A percentile compares a stretch with the other conserved stretches of the same genome.
Evolutionary conservation across 2,113 vertebrate species (phyloP).

Genomic region (Tapirus terrestris): DNA sequence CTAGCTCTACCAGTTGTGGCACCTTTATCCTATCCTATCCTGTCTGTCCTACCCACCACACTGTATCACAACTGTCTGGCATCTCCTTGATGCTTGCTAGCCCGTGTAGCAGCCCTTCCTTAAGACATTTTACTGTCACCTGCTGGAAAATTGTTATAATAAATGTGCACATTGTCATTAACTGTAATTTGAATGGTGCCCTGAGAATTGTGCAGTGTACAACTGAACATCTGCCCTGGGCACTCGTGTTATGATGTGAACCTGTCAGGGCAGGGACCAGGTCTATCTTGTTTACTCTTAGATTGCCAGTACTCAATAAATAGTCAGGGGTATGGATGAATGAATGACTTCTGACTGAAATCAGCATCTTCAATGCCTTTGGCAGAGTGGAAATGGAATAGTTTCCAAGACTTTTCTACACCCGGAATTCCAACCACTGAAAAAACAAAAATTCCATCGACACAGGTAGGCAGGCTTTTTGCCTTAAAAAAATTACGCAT

Average conservation of each 20-base stretch:
- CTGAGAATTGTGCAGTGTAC: not conserved
- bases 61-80: no score
- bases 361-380: not conserved
- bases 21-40: not conserved
- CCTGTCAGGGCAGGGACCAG: not conserved
- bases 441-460: not conserved
- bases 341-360: not conserved
- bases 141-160: not conserved
- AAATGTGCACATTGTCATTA: not conserved
- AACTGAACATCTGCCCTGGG: not conserved
- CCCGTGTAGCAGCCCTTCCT: not conserved
- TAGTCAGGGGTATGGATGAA: not conserved
- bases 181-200: not conserved
- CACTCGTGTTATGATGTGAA: not conserved
- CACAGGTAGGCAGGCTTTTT: conserved; percentile 57
- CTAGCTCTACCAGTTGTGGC: no score
- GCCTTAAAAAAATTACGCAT: conserved; percentile 67
- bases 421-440: not conserved
- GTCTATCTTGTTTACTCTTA: not conserved
- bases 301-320: not conserved
- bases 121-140: not conserved
- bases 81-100: not conserved
- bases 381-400: not conserved
- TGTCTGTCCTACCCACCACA: not conserved
- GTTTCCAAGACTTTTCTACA: not conserved